Percentiles rank a stretch among this genome's conserved stretches.
Conservation (phyloP, 2,797 vertebrate genomes). For the Acomys russatus region DNA sequence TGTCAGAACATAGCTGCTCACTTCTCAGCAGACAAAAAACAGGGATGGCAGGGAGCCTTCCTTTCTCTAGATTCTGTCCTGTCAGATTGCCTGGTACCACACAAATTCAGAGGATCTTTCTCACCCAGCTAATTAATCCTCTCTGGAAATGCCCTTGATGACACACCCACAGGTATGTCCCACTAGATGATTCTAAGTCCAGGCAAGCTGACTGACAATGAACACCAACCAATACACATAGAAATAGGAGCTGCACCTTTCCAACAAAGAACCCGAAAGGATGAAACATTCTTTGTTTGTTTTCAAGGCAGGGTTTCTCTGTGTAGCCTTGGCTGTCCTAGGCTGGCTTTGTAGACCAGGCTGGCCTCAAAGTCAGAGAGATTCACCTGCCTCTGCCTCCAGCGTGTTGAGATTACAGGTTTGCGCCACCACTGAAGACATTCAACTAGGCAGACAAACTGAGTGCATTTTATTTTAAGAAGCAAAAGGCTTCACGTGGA, state of each 20-base stretch:
- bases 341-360: no score
- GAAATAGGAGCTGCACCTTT: background rate
- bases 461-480: slow-evolving; percentile 6
- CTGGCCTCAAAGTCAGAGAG: no score
- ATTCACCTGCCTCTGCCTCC: no score
- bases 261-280: background rate
- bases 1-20: background rate
- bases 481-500: background rate
- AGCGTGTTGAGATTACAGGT: no score
- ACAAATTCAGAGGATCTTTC: background rate
- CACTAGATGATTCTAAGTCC: background rate
- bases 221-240: background rate
- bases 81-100: background rate
- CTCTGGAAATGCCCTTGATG: background rate
- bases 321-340: no score
- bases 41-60: background rate
- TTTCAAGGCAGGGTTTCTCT: no score
- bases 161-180: background rate
- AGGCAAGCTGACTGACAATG: background rate
- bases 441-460: background rate
- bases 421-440: no score
- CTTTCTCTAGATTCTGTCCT: background rate
- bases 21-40: background rate
- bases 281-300: background rate
- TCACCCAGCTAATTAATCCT: background rate